A percentile compares a stretch with the other conserved stretches of the same genome.
These are phyloP conservation scores for Oreonectes daqikongensis DNA, from an alignment of 2,797 vertebrate genomes.

Conservation along the genomic window DNA sequence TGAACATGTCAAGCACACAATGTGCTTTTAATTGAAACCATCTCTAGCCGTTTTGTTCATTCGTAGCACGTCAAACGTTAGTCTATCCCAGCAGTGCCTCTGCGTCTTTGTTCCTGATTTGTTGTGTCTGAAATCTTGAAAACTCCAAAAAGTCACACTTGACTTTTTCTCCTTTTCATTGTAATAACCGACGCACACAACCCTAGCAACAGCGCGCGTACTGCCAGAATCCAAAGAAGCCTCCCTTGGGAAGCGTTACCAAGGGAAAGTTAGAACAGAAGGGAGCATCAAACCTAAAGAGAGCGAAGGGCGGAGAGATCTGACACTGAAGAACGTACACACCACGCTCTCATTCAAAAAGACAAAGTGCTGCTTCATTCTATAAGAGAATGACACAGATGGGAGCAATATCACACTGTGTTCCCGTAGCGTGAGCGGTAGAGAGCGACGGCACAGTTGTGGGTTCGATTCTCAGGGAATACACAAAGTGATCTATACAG, in stretches of 20 bases:
- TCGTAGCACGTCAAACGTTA: slow-evolving; percentile 40
- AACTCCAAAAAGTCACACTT: slow-evolving; percentile 57
- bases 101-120: slow-evolving; percentile 63
- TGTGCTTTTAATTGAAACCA: slow-evolving; percentile 27
- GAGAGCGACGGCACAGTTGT: not conserved
- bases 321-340: slow-evolving; percentile 29
- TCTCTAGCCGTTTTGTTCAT: slow-evolving; percentile 32
- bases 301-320: slow-evolving; percentile 22
- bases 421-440: too few species aligned
- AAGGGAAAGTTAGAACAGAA: slow-evolving; percentile 61
- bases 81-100: slow-evolving; percentile 59
- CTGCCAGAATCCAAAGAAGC: slow-evolving; percentile 68
- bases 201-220: slow-evolving; percentile 70
- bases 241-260: slow-evolving; percentile 66
- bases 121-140: slow-evolving; percentile 60
- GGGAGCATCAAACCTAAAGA: slow-evolving; percentile 59
- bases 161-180: slow-evolving; percentile 45
- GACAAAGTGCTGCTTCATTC: slow-evolving; percentile 2
- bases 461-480: not conserved
- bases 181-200: slow-evolving; percentile 46
- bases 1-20: not conserved
- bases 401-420: not conserved
- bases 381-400: not conserved
- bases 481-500: not conserved
- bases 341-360: slow-evolving; percentile 34